Conservation (phyloP, 2,797 vertebrate genomes). For the Smutsia temminckii region DNA sequence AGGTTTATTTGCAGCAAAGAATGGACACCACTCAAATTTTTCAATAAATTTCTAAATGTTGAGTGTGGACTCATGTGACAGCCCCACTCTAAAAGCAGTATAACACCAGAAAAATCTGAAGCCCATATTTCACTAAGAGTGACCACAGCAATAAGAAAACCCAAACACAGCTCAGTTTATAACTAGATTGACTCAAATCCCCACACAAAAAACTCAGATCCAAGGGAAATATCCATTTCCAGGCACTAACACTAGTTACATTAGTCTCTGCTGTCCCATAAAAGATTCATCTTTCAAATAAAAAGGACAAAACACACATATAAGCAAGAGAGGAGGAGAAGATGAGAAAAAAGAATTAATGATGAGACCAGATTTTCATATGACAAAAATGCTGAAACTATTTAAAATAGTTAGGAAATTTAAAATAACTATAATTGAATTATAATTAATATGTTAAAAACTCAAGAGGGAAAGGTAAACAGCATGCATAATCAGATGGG, state of each 20-base stretch:
- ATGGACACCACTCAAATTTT: not conserved
- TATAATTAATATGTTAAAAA: not conserved
- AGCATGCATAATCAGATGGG: not conserved
- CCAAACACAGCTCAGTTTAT: not conserved
- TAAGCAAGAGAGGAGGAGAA: not conserved
- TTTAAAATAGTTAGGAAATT: not conserved
- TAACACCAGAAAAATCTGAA: not conserved
- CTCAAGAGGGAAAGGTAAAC: not conserved
- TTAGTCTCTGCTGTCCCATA: not conserved
- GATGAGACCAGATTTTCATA: not conserved
- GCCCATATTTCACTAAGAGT: not conserved
- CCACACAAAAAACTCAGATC: not conserved
- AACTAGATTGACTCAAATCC: not conserved
- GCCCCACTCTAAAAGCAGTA: not conserved
- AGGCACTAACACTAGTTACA: not conserved
- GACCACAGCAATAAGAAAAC: not conserved
- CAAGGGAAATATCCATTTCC: not conserved
- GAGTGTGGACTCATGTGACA: not conserved
- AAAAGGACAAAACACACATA: not conserved
- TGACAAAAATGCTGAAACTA: not conserved
- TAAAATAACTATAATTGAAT: not conserved
- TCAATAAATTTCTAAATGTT: not conserved
- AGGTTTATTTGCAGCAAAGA: not conserved
- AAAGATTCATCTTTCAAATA: not conserved
- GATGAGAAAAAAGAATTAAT: not conserved